A percentile compares a stretch with the other conserved stretches of the same genome.
Conservation (phyloP, 1,140 invertebrate genomes). For the Periplaneta americana region DNA sequence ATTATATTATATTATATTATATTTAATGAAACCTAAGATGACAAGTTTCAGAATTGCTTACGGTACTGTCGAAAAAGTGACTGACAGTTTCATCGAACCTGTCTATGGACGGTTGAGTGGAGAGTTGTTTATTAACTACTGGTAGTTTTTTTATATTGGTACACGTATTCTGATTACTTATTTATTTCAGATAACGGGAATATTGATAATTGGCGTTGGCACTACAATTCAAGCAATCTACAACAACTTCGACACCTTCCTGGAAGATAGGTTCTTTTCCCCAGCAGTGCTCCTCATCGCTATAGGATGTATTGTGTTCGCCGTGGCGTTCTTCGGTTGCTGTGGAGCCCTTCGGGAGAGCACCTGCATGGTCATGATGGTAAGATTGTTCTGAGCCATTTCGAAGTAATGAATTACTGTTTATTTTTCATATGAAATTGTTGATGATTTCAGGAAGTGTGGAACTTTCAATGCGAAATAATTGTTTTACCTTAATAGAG, state of each 20-base stretch:
- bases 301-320: slow-evolving; percentile 68
- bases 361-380: slow-evolving; percentile 72
- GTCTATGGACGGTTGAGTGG: too few relatives aligned
- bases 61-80: too few relatives aligned
- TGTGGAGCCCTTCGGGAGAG: slow-evolving; percentile 78
- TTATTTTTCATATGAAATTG: background rate
- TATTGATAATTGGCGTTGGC: slow-evolving; percentile 71
- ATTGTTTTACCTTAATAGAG: too few relatives aligned
- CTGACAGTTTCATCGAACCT: too few relatives aligned
- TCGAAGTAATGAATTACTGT: background rate
- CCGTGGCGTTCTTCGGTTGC: slow-evolving; percentile 76
- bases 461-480: too few relatives aligned
- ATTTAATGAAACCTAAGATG: too few relatives aligned
- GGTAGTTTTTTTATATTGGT: too few relatives aligned
- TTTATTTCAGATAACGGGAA: slow-evolving; percentile 66
- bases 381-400: too few relatives aligned
- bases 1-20: too few relatives aligned
- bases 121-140: too few relatives aligned
- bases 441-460: background rate
- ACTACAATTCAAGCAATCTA: slow-evolving; percentile 68
- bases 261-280: slow-evolving; percentile 60
- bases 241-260: slow-evolving; percentile 62
- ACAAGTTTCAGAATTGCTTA: too few relatives aligned
- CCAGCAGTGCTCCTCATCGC: slow-evolving; percentile 68
- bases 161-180: too few relatives aligned